A percentile compares a stretch with the other conserved stretches of the same genome.
Conservation (phyloP, 2,797 vertebrate genomes). For the Parotocinclus haroldoi region DNA sequence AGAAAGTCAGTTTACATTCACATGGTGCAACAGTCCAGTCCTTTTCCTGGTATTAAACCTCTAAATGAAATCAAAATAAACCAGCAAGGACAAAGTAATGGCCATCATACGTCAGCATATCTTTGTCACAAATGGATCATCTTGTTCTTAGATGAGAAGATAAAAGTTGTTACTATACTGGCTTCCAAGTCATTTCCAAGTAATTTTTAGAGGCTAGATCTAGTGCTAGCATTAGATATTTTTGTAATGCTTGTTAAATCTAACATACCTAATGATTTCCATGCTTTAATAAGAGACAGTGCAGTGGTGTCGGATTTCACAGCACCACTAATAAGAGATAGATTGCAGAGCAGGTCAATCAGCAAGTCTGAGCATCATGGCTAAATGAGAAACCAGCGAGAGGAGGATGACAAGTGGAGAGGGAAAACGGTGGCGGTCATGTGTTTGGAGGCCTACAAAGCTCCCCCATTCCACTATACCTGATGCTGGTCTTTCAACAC, state of each 20-base stretch:
- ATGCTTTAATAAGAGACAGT: conserved; percentile 31
- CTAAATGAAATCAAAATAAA: too few species aligned
- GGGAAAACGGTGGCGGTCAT: conserved; percentile 35
- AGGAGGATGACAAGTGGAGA: background rate
- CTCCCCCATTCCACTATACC: conserved; percentile 40
- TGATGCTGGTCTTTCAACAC: conserved; percentile 45
- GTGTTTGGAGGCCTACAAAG: conserved; percentile 37
- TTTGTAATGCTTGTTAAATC: conserved; percentile 19
- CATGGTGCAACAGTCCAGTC: too few species aligned
- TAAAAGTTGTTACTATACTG: conserved; percentile 18
- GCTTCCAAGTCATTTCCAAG: conserved; percentile 18
- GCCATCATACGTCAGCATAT: background rate
- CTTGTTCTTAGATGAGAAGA: background rate
- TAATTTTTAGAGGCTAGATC: conserved; percentile 4
- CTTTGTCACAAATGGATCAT: background rate
- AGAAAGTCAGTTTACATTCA: too few species aligned
- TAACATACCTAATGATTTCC: conserved; percentile 33
- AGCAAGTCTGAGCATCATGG: conserved; percentile 8
- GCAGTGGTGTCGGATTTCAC: conserved; percentile 25
- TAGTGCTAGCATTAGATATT: background rate
- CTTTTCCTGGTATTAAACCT: too few species aligned
- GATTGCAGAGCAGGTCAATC: conserved; percentile 13
- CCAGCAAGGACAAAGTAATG: background rate
- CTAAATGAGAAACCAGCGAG: conserved; percentile 5
- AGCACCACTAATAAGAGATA: conserved; percentile 30